A percentile compares a stretch with the other conserved stretches of the same genome.
Evolutionary conservation across 2,888 invertebrate species (phyloP).

Genomic region (Lasius platythorax): DNA sequence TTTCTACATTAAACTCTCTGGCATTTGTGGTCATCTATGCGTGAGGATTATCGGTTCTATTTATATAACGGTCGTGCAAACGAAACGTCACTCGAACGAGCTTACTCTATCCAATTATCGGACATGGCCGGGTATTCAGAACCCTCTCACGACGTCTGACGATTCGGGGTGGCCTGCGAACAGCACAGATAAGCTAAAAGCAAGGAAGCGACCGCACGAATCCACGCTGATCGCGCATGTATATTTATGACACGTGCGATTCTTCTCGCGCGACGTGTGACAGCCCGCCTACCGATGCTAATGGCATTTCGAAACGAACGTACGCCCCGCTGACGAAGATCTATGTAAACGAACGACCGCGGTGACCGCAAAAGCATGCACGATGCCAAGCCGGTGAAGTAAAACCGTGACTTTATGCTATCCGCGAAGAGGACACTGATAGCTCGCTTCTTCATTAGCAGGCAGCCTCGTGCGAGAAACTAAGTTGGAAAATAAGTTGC

Average conservation of each 20-base stretch:
- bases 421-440: constrained; percentile 14
- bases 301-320: constrained; percentile 64
- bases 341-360: constrained; percentile 49
- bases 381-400: constrained; percentile 24
- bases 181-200: constrained; percentile 73
- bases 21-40: constrained; percentile 47
- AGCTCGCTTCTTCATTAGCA: constrained; percentile 35
- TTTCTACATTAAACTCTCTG: constrained; percentile 58
- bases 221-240: constrained; percentile 68
- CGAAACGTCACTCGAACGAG: constrained; percentile 71
- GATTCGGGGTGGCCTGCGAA: constrained; percentile 56
- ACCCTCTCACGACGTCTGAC: constrained; percentile 62
- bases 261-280: constrained; percentile 63
- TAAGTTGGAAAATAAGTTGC: constrained; percentile 11
- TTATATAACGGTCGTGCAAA: constrained; percentile 77
- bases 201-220: constrained; percentile 59
- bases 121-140: constrained; percentile 65
- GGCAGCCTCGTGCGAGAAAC: constrained; percentile 8
- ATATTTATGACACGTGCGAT: constrained; percentile 76
- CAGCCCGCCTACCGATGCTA: constrained; percentile 62
- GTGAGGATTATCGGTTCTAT: constrained; percentile 63
- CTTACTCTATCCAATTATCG: constrained; percentile 80
- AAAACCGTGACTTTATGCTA: constrained; percentile 38
- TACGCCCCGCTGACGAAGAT: constrained; percentile 53
- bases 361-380: constrained; percentile 32